These are phyloP conservation scores for Ascidia mentula DNA, from an alignment of 23 tunicate species.

Conservation along the genomic window DNA sequence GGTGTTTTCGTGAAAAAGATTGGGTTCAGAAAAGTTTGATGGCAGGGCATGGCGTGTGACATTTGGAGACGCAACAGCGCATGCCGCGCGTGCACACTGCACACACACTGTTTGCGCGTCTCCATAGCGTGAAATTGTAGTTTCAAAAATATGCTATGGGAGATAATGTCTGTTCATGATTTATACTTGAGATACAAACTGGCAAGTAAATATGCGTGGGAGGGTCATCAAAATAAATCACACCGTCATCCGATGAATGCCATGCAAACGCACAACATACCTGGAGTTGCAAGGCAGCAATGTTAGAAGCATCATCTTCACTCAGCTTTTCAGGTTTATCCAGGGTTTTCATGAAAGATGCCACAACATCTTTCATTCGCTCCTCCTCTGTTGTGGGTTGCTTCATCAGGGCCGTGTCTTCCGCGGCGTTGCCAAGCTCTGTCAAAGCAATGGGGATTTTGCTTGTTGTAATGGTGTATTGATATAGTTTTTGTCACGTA, in stretches of 20 bases:
- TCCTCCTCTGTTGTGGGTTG: constrained; percentile 43
- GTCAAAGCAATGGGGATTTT: too few species aligned
- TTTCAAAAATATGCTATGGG: too few species aligned
- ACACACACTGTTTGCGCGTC: background rate
- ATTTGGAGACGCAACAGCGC: background rate
- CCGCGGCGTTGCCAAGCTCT: constrained; percentile 60
- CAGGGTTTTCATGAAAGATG: constrained; percentile 60
- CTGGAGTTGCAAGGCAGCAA: constrained; percentile 79
- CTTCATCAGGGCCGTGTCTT: constrained; percentile 62
- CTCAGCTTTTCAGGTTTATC: constrained; percentile 78
- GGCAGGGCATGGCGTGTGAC: too few species aligned
- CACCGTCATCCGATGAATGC: too few species aligned
- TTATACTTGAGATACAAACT: too few species aligned
- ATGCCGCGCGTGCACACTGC: background rate
- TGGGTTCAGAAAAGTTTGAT: too few species aligned
- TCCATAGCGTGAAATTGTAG: too few species aligned
- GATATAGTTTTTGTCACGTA: too few species aligned
- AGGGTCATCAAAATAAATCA: too few species aligned
- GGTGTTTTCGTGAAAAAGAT: too few species aligned
- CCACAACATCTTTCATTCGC: constrained; percentile 60
- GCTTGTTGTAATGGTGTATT: too few species aligned
- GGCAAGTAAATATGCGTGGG: background rate
- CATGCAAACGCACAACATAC: constrained; percentile 12
- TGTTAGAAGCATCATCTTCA: constrained; percentile 78
- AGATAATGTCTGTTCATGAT: too few species aligned